A percentile compares a stretch with the other conserved stretches of the same genome.
These are phyloP conservation scores for Cheumatopsyche charites DNA, from an alignment of 1,140 invertebrate species.

Conservation along the genomic window DNA sequence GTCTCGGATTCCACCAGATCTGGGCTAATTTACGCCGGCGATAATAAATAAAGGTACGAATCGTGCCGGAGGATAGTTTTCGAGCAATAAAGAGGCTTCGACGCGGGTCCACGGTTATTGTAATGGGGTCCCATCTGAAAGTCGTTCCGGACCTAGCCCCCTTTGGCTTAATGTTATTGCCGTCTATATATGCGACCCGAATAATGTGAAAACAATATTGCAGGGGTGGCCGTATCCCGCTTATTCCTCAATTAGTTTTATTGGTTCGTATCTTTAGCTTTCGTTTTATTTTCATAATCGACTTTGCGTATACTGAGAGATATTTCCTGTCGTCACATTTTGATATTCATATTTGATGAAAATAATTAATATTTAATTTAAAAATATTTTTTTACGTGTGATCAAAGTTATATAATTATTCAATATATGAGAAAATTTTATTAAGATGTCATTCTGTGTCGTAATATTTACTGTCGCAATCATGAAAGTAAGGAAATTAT, in stretches of 20 bases:
- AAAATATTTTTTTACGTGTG: no score
- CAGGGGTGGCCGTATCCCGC: conserved; percentile 4
- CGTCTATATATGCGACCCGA: conserved; percentile 2
- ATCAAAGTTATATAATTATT: no score
- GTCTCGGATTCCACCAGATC: not conserved
- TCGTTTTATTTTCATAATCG: no score
- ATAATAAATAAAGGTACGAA: conserved; percentile 7
- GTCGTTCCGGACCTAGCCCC: conserved; percentile 11
- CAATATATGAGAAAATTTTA: no score
- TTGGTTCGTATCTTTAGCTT: not conserved
- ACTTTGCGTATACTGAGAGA: no score
- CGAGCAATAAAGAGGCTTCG: conserved; percentile 21
- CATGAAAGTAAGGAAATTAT: no score
- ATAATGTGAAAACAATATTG: conserved; percentile 40
- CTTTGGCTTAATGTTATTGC: conserved; percentile 19
- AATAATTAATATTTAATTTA: no score
- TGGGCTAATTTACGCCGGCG: not conserved
- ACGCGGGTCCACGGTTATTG: conserved; percentile 20
- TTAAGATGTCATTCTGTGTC: no score
- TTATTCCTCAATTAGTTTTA: conserved; percentile 24
- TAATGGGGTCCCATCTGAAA: conserved; percentile 27
- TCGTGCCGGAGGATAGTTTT: conserved; percentile 15
- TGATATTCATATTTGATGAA: no score
- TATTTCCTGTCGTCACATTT: no score
- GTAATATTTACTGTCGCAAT: no score